Conservation (phyloP, 2,888 invertebrate species). For the Eupithecia pulchellata region DNA sequence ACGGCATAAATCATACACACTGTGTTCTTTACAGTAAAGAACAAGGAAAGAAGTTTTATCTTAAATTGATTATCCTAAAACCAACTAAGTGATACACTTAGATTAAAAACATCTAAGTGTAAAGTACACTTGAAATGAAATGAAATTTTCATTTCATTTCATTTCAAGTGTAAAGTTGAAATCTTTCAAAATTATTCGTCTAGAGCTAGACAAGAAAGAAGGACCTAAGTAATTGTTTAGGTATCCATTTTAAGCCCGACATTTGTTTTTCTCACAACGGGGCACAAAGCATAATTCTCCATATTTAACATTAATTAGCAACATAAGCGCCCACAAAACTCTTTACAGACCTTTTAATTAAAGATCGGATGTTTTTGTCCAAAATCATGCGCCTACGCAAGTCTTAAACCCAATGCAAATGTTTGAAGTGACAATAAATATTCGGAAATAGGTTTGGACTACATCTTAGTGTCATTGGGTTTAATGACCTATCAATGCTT, state of each 20-base stretch:
- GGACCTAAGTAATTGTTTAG: not conserved
- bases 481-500: not conserved
- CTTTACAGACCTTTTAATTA: slow-evolving; percentile 33
- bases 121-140: too few relatives aligned
- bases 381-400: slow-evolving; percentile 31
- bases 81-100: too few relatives aligned
- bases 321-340: slow-evolving; percentile 35
- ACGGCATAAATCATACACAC: too few relatives aligned
- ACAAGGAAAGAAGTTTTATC: too few relatives aligned
- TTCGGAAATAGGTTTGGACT: not conserved
- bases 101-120: too few relatives aligned
- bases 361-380: slow-evolving; percentile 25
- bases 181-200: too few relatives aligned
- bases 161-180: too few relatives aligned
- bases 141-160: too few relatives aligned
- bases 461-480: not conserved
- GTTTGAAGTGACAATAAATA: not conserved
- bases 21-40: too few relatives aligned
- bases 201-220: not conserved
- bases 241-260: not conserved
- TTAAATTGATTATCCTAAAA: too few relatives aligned
- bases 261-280: slow-evolving; percentile 2
- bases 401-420: slow-evolving; percentile 23
- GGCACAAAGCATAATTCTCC: slow-evolving; percentile 25
- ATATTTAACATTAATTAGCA: slow-evolving; percentile 37